Percentiles rank a stretch among this genome's conserved stretches.
Evolutionary conservation across 2,797 vertebrate genomes (phyloP).

Genomic region (Microchirus variegatus): DNA sequence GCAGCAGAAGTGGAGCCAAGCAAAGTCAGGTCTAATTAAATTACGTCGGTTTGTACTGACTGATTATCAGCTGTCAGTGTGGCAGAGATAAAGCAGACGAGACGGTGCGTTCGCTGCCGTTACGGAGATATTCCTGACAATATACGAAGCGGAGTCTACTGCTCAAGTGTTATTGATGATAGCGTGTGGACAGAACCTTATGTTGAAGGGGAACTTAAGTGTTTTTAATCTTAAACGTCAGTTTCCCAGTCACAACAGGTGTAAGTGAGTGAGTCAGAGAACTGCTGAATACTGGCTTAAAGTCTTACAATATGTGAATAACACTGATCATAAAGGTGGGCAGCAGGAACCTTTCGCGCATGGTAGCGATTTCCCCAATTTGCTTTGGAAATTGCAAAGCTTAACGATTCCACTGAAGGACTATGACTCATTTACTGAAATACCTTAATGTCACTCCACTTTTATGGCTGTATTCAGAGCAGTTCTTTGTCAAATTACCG

Average conservation of each 20-base stretch:
- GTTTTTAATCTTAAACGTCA: not conserved
- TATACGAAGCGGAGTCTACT: not conserved
- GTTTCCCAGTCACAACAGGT: not conserved
- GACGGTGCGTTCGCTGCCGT: conserved; percentile 14
- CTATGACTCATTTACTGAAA: not conserved
- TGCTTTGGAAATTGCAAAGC: not conserved
- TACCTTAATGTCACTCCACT: not conserved
- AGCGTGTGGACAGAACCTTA: not conserved
- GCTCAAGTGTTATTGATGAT: not conserved
- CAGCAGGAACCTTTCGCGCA: not conserved
- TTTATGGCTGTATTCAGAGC: not conserved
- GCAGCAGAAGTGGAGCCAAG: conserved; percentile 55
- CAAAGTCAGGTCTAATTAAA: conserved; percentile 72
- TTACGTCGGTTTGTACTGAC: conserved; percentile 66
- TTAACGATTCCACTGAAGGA: conserved; percentile 1
- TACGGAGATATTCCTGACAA: conserved; percentile 27
- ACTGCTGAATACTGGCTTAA: no score
- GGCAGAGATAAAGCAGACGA: conserved; percentile 34
- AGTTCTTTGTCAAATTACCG: not conserved
- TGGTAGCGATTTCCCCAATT: not conserved
- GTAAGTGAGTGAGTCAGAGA: no score
- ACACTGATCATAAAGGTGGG: not conserved
- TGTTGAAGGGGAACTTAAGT: not conserved
- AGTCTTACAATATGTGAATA: not conserved
- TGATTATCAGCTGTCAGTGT: conserved; percentile 61